Percentiles rank a stretch among this genome's conserved stretches.
Evolutionary conservation across 1,140 invertebrate genomes (phyloP).

Genomic region (Cydia fagiglandana): DNA sequence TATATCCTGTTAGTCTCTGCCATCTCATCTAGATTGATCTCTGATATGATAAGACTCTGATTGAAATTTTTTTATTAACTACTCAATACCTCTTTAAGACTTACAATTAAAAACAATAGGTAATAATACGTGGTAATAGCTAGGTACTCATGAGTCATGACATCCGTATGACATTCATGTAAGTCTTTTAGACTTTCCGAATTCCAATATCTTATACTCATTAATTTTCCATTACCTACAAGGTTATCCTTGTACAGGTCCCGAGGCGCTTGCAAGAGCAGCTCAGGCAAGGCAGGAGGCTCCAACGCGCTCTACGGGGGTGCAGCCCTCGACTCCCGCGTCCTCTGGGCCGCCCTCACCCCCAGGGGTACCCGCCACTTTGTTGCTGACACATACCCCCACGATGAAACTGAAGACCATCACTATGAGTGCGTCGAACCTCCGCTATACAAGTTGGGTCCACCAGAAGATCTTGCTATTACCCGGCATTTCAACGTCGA

Average conservation of each 20-base stretch:
- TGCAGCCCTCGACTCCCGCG: slow-evolving; percentile 81
- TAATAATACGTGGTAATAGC: too few species aligned
- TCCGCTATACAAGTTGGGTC: slow-evolving; percentile 75
- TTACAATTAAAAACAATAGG: too few species aligned
- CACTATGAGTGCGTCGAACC: slow-evolving; percentile 88
- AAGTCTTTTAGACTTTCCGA: slow-evolving; percentile 18
- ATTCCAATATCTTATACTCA: slow-evolving; percentile 21
- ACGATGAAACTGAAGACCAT: slow-evolving; percentile 82
- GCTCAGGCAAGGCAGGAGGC: slow-evolving; percentile 64
- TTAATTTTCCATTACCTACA: slow-evolving; percentile 29
- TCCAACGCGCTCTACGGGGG: slow-evolving; percentile 69
- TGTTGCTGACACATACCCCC: slow-evolving; percentile 82
- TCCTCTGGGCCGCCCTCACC: slow-evolving; percentile 91
- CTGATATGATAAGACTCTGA: neutral
- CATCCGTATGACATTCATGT: neutral
- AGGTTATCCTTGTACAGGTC: slow-evolving; percentile 47
- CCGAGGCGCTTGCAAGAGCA: slow-evolving; percentile 67
- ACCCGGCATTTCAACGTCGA: slow-evolving; percentile 87
- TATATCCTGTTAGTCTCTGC: neutral
- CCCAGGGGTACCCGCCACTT: slow-evolving; percentile 87
- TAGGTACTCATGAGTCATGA: too few species aligned
- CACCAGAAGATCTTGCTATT: slow-evolving; percentile 68
- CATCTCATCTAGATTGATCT: neutral
- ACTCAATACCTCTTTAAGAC: too few species aligned
- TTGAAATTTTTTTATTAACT: too few species aligned